Percentiles rank a stretch among this genome's conserved stretches.
Evolutionary conservation across 2,113 vertebrate species (phyloP).

Genomic region (Carollia perspicillata): DNA sequence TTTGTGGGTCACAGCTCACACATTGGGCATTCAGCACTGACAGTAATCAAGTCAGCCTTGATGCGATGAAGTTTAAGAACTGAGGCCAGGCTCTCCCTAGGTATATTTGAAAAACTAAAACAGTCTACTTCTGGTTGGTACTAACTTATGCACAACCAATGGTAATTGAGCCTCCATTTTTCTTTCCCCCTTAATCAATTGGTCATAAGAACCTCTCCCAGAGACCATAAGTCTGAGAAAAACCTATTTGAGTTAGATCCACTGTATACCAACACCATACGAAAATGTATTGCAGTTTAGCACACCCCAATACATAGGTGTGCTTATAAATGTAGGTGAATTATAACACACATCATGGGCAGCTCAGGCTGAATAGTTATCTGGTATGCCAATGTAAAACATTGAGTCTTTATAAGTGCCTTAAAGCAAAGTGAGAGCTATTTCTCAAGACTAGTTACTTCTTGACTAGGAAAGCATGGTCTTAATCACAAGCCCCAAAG

Average conservation of each 20-base stretch:
- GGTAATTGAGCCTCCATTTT: background rate
- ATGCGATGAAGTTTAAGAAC: background rate
- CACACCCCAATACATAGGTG: background rate
- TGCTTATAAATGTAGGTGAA: background rate
- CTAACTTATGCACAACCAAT: background rate
- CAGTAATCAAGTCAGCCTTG: background rate
- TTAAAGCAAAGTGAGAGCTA: background rate
- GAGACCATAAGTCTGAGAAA: constrained; percentile 3
- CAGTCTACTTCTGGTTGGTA: background rate
- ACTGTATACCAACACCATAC: background rate
- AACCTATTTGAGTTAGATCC: background rate
- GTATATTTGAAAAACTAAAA: background rate
- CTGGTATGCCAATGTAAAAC: background rate
- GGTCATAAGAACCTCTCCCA: background rate
- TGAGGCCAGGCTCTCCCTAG: background rate
- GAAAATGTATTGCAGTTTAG: background rate
- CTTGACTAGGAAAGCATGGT: background rate
- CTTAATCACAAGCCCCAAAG: background rate
- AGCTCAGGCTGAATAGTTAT: background rate
- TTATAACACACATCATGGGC: background rate
- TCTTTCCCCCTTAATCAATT: background rate
- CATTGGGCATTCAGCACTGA: background rate
- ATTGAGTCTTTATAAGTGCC: background rate
- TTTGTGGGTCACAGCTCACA: background rate
- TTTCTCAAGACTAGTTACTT: constrained; percentile 6